Base-by-base conservation (phyloP, 2,797 vertebrate genomes). In the Tympanoctomys barrerae region DNA sequence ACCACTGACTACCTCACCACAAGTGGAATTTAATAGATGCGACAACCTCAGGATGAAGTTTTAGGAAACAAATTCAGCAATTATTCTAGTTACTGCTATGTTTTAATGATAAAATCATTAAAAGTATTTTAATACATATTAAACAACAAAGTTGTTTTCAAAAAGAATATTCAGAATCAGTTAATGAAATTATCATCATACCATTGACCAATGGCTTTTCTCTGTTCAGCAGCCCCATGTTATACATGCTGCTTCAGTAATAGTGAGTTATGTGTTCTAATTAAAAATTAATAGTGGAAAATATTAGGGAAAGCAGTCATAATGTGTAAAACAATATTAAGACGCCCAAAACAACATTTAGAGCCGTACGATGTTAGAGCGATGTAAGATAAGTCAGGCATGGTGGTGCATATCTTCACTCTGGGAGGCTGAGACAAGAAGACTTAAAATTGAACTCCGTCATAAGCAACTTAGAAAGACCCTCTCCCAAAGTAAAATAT, bases 151-250 rank as follows among this genome's bases (percentile, higher is more conserved):
- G 80, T 52, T 68, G 33, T 92, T 24, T 77, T 93, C 71, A 28
- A 75, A 79, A 26, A 89, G 22, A 93, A 39, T 85, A 94, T 89
- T 93, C 39, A 18, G 6, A 89, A 95, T 11, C 77, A 89, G 13
- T 46, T 28, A n/a, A 28, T 77, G 73, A 77, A 42, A 46, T 46
- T 75, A 28, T 39, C 36, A 36, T 70, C 54, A 59, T n/a, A 6
- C 52, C 33, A 31, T 46, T 86, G 64, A n/a, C 80, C 21, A 13
- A 2, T 7, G 39, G 5, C 61, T 73, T 87, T 31, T 42, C 14
- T 87, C 54, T 82, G 11, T 26, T 68, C 54, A 46, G 4, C 28
- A 46, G 2, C 36, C 90, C 81, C 31, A 64, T 85, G 49, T 68
- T 77, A n/a, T 46, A 79, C 2, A 11, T 64, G 54, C 36, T 83